Conservation (phyloP, 2,888 invertebrate genomes). For the Subacronicta megacephala region DNA sequence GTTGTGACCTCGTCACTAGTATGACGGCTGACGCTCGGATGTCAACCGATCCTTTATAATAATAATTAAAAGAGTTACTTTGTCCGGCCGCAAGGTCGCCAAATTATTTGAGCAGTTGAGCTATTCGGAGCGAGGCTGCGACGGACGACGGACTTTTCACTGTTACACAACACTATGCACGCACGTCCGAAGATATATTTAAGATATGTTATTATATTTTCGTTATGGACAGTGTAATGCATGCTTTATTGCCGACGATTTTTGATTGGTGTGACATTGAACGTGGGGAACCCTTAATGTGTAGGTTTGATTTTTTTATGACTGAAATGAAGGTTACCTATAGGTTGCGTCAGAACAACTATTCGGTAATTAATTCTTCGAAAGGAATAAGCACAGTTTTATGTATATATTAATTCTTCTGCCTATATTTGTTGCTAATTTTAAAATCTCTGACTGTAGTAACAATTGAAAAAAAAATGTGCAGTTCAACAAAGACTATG, state of each 20-base stretch:
- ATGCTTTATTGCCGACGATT: constrained; percentile 53
- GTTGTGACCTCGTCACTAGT: constrained; percentile 61
- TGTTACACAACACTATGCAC: constrained; percentile 73
- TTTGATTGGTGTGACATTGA: constrained; percentile 57
- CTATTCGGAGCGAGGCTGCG: constrained; percentile 83
- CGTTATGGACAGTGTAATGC: constrained; percentile 78
- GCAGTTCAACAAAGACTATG: too few relatives aligned
- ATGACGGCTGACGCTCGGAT: constrained; percentile 70
- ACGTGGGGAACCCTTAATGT: constrained; percentile 43
- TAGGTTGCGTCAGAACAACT: constrained; percentile 9
- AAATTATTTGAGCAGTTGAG: constrained; percentile 75
- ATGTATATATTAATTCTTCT: neutral
- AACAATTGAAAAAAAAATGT: too few relatives aligned
- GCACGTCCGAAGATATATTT: constrained; percentile 61
- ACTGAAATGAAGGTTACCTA: constrained; percentile 36
- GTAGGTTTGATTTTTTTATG: constrained; percentile 33
- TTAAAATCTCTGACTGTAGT: too few relatives aligned
- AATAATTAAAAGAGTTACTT: constrained; percentile 83
- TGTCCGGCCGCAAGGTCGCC: constrained; percentile 78
- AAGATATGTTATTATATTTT: constrained; percentile 82
- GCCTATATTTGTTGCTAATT: too few relatives aligned
- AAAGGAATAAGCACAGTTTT: too few relatives aligned
- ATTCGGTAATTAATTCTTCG: neutral
- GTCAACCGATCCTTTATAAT: constrained; percentile 81
- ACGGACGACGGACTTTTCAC: constrained; percentile 68